phyloP scores from a whole-genome alignment of 2,797 vertebrate species.

The Ctenopoma kingsleyae region DNA sequence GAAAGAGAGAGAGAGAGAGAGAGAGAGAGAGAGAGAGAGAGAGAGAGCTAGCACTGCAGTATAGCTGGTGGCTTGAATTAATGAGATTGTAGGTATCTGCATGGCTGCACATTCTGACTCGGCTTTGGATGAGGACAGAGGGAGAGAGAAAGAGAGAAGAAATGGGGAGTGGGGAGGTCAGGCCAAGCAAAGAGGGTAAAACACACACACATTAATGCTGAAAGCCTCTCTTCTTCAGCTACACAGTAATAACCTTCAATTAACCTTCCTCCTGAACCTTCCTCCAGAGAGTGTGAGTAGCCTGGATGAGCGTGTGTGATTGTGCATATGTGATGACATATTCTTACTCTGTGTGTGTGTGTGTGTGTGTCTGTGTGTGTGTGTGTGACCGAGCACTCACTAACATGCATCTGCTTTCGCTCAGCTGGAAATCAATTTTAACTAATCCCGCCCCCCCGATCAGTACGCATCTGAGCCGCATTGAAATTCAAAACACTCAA shows the following conservation, averaged over 20 bases:
- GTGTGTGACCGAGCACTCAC: slow-evolving; percentile 35
- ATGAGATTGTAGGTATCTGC: slow-evolving; percentile 84
- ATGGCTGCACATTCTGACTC: slow-evolving; percentile 83
- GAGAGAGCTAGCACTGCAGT: slow-evolving; percentile 59
- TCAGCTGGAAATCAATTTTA: slow-evolving; percentile 76
- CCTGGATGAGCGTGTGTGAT: slow-evolving; percentile 52
- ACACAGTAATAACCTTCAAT: slow-evolving; percentile 81
- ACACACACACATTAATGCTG: slow-evolving; percentile 31
- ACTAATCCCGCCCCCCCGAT: slow-evolving; percentile 41
- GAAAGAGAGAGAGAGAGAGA: slow-evolving; percentile 32
- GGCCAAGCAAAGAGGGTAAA: slow-evolving; percentile 49
- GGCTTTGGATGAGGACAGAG: slow-evolving; percentile 61
- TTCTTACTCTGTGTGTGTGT: slow-evolving; percentile 43
- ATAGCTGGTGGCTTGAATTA: slow-evolving; percentile 81
- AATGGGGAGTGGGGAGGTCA: slow-evolving; percentile 58
- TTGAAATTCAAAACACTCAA: slow-evolving; percentile 76
- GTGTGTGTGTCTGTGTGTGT: slow-evolving; percentile 32
- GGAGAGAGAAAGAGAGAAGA: slow-evolving; percentile 28
- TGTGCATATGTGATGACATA: slow-evolving; percentile 53
- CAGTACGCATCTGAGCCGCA: slow-evolving; percentile 56
- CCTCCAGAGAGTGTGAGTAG: slow-evolving; percentile 59
- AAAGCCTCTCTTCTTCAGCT: slow-evolving; percentile 62
- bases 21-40: slow-evolving; percentile 21
- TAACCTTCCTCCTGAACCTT: slow-evolving; percentile 80
- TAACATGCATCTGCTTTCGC: slow-evolving; percentile 71